These are phyloP conservation scores for Trissoscelio sp. DNA, from an alignment of 2,888 invertebrate species.

Conservation along the genomic window DNA sequence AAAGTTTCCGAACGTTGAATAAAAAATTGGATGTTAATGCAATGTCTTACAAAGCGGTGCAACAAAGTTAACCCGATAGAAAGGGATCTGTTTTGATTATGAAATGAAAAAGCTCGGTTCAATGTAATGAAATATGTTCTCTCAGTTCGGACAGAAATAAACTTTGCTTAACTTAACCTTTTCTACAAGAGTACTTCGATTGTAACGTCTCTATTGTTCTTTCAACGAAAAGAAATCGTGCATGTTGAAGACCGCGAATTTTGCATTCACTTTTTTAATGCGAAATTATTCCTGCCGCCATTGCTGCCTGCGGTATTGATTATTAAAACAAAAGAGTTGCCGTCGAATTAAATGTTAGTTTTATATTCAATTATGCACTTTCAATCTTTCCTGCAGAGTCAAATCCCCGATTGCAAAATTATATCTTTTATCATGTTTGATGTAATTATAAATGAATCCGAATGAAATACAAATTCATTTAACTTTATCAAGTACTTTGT, in stretches of 20 bases:
- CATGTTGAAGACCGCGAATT: slow-evolving; percentile 41
- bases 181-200: slow-evolving; percentile 26
- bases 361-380: slow-evolving; percentile 22
- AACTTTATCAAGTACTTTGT: too few species aligned
- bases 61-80: slow-evolving; percentile 30
- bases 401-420: not conserved
- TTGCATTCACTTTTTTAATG: slow-evolving; percentile 44
- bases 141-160: slow-evolving; percentile 37
- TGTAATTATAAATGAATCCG: not conserved
- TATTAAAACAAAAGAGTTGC: slow-evolving; percentile 29
- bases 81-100: slow-evolving; percentile 54
- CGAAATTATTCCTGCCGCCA: slow-evolving; percentile 47
- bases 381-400: slow-evolving; percentile 1
- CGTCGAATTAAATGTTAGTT: slow-evolving; percentile 9
- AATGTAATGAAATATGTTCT: slow-evolving; percentile 43
- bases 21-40: slow-evolving; percentile 34
- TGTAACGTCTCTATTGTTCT: slow-evolving; percentile 51
- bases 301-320: slow-evolving; percentile 28
- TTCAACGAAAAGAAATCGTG: slow-evolving; percentile 49
- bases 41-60: not conserved
- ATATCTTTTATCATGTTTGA: not conserved
- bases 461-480: too few species aligned
- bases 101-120: slow-evolving; percentile 46
- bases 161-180: slow-evolving; percentile 44
- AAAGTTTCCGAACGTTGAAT: slow-evolving; percentile 1